phyloP scores from a whole-genome alignment of 2,888 invertebrate genomes.

The Sicus ferrugineus region DNA sequence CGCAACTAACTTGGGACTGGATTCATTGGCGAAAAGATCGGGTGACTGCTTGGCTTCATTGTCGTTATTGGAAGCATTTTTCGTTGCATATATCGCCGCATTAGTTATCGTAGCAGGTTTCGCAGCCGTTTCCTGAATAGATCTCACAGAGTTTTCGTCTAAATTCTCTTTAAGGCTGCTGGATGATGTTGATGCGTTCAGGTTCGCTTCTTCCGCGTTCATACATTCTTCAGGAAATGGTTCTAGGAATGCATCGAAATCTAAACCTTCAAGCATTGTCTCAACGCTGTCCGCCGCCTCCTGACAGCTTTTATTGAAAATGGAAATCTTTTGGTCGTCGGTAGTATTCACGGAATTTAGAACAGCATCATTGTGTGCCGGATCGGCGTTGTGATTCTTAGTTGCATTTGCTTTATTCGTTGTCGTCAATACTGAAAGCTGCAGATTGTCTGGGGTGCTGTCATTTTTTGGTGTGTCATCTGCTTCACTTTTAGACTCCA shows the following conservation, averaged over 20 bases:
- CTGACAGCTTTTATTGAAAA: neutral
- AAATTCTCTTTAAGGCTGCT: neutral
- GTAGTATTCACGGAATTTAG: neutral
- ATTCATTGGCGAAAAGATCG: constrained; percentile 50
- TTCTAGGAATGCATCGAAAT: constrained; percentile 66
- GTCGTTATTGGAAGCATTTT: neutral
- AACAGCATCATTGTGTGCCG: neutral
- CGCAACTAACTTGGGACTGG: constrained; percentile 21
- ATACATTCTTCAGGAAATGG: constrained; percentile 63
- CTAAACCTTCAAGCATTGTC: constrained; percentile 33
- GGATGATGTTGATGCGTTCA: constrained; percentile 31
- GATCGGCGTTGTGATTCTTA: neutral
- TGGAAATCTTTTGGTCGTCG: neutral
- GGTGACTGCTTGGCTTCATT: constrained; percentile 45
- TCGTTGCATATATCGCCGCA: too few relatives aligned
- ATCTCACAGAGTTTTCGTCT: too few relatives aligned
- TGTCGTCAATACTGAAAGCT: neutral
- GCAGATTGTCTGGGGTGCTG: constrained; percentile 21
- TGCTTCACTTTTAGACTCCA: neutral
- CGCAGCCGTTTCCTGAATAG: too few relatives aligned
- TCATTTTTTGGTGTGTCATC: constrained; percentile 1
- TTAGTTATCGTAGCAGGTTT: too few relatives aligned
- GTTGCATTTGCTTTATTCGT: neutral
- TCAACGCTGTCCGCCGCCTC: neutral
- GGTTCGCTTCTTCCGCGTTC: neutral